Percentiles rank a stretch among this genome's conserved stretches.
phyloP scores from a whole-genome alignment of 2,113 vertebrate species.

The Callorhinus ursinus region DNA sequence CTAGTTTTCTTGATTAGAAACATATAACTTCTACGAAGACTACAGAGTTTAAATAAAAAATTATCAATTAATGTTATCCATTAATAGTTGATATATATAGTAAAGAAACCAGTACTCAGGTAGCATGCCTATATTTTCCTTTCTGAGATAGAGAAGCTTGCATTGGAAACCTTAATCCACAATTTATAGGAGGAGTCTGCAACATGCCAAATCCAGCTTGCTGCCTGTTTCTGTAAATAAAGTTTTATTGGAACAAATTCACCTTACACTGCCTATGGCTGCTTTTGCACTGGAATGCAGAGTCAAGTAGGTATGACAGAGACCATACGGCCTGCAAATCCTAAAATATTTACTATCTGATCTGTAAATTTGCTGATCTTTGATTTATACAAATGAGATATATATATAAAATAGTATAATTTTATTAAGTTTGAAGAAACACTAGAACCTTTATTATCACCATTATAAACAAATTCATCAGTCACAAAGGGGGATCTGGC shows the following conservation, averaged over 20 bases:
- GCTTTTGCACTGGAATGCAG: background rate
- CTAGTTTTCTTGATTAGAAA: constrained; percentile 36
- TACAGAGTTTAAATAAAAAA: constrained; percentile 19
- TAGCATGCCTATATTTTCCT: background rate
- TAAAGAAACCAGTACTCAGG: background rate
- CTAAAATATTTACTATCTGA: constrained; percentile 19
- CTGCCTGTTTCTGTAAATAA: background rate
- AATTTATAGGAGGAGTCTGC: background rate
- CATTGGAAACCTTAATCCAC: constrained; percentile 6
- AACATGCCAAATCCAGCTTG: background rate
- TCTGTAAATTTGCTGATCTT: background rate
- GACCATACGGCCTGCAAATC: background rate
- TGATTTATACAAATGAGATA: background rate
- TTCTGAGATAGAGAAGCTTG: background rate
- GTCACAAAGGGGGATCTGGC: background rate
- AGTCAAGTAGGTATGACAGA: background rate
- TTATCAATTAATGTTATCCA: background rate
- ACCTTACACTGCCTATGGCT: background rate
- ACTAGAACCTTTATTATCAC: background rate
- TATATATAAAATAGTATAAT: constrained; percentile 5
- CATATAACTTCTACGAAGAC: constrained; percentile 21
- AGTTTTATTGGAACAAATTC: background rate
- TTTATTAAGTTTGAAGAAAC: constrained; percentile 48
- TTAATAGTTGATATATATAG: background rate
- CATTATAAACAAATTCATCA: background rate